phyloP scores from a whole-genome alignment of 2,113 vertebrate species.

The Phodopus roborovskii region DNA sequence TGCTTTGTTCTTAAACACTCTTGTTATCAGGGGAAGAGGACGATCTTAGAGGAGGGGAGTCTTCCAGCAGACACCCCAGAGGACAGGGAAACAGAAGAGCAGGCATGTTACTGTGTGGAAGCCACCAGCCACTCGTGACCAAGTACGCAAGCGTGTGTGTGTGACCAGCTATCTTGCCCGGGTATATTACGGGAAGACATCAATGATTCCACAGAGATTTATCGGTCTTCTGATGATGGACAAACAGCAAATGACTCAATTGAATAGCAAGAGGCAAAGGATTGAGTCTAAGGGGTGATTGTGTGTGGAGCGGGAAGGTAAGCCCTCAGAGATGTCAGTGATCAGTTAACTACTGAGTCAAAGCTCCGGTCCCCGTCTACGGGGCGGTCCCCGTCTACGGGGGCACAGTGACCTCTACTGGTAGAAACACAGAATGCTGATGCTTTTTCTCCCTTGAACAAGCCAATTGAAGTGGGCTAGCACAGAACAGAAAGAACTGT shows the following conservation, averaged over 20 bases:
- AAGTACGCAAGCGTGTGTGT: too few relatives aligned
- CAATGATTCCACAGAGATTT: not conserved
- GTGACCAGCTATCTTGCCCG: not conserved
- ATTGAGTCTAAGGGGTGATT: not conserved
- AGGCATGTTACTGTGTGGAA: not conserved
- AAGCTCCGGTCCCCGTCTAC: not conserved
- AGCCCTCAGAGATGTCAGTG: not conserved
- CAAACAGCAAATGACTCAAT: not conserved
- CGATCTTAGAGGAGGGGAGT: not conserved
- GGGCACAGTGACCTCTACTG: constrained; percentile 73
- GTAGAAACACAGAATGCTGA: not conserved
- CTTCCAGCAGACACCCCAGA: not conserved
- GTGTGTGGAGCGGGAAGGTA: not conserved
- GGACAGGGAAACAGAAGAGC: not conserved
- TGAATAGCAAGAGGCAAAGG: not conserved
- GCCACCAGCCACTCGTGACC: not conserved
- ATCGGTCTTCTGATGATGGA: not conserved
- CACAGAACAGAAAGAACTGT: not conserved
- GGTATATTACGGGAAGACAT: not conserved
- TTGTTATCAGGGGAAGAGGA: not conserved
- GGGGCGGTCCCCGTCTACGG: not conserved
- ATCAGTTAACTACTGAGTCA: not conserved
- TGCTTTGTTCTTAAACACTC: not conserved
- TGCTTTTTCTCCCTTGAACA: not conserved
- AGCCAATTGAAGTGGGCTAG: not conserved